These are phyloP conservation scores for Machimus rusticus DNA, from an alignment of 2,888 invertebrate species.

Conservation along the genomic window DNA sequence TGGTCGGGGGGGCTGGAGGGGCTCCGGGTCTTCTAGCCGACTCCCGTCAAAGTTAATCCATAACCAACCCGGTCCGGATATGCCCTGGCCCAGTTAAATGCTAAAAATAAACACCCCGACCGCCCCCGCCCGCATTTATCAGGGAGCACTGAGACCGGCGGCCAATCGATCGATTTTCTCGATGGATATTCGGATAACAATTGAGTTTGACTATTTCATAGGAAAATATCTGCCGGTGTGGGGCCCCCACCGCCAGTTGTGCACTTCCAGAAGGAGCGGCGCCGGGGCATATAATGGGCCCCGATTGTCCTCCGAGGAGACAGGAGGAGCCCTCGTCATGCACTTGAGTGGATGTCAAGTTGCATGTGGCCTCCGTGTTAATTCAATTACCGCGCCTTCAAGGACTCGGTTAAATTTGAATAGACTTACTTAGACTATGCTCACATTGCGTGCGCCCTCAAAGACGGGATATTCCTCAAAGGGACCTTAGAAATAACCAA, in stretches of 20 bases:
- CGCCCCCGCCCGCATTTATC: not conserved
- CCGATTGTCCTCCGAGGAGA: not conserved
- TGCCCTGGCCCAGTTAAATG: slow-evolving; percentile 26
- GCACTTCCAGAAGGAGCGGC: not conserved
- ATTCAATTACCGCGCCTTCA: slow-evolving; percentile 33
- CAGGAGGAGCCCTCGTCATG: not conserved
- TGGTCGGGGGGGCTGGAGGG: not conserved
- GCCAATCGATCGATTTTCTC: slow-evolving; percentile 9
- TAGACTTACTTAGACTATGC: not conserved
- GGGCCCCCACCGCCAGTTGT: not conserved
- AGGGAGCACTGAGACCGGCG: not conserved
- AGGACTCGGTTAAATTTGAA: not conserved
- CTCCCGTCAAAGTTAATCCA: slow-evolving; percentile 16
- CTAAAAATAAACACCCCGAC: slow-evolving; percentile 18
- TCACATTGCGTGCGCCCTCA: not conserved
- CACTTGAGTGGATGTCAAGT: slow-evolving; percentile 41
- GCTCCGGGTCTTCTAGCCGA: not conserved
- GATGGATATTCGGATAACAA: slow-evolving; percentile 28
- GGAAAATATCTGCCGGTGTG: not conserved
- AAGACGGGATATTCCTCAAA: not conserved
- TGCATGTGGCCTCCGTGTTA: slow-evolving; percentile 35
- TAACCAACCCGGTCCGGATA: not conserved
- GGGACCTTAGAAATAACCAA: not conserved
- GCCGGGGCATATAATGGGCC: not conserved
- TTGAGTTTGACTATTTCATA: slow-evolving; percentile 34